Evolutionary conservation across 2,888 invertebrate genomes (phyloP).

Genomic region (Hetaerina titia): DNA sequence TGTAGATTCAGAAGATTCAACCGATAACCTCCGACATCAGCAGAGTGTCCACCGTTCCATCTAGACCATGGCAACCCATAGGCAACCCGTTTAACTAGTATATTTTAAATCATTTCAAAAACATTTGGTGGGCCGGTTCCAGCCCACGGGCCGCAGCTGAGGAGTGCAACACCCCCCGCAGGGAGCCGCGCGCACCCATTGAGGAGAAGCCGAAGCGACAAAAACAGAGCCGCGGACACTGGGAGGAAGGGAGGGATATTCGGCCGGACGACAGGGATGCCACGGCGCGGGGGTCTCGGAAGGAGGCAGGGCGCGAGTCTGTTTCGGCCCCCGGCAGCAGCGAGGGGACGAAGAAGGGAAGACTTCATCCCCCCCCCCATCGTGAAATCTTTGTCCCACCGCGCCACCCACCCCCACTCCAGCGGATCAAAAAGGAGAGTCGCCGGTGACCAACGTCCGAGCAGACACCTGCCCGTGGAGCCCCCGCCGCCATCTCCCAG

Average conservation of each 20-base stretch:
- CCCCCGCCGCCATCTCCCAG: neutral
- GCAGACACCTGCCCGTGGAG: slow-evolving; percentile 42
- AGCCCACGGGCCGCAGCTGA: neutral
- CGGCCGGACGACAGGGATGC: neutral
- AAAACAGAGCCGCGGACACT: neutral
- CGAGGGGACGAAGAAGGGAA: neutral
- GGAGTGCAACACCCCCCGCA: neutral
- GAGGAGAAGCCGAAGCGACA: neutral
- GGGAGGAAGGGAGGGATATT: neutral
- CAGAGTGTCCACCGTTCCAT: neutral
- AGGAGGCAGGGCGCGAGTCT: slow-evolving; percentile 17
- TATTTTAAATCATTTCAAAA: neutral
- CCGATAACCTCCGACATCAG: neutral
- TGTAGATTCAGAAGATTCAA: too few relatives aligned
- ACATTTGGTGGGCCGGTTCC: neutral
- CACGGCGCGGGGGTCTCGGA: neutral
- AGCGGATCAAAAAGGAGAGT: neutral
- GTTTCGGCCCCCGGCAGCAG: slow-evolving; percentile 18
- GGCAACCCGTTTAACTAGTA: neutral
- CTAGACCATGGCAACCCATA: neutral
- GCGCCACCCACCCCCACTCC: neutral
- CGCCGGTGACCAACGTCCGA: neutral
- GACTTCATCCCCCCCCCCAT: neutral
- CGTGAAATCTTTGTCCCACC: neutral
- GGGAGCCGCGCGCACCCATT: neutral